Conservation (phyloP, 1,140 invertebrate species). For the Temnothorax nylanderi region DNA sequence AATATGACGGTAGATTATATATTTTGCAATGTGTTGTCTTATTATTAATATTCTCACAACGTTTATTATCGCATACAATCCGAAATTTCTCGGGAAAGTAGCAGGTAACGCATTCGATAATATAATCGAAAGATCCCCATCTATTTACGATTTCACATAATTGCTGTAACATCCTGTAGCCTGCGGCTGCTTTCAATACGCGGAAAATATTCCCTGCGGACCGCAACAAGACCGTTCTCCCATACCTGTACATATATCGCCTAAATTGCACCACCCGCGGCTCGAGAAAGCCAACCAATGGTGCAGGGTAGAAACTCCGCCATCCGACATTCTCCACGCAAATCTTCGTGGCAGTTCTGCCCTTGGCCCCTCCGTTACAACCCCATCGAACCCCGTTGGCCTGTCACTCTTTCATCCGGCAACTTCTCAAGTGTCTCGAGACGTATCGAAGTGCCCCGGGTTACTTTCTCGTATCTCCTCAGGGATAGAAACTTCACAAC, state of each 20-base stretch:
- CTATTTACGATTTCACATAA: slow-evolving; percentile 10
- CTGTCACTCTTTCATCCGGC: slow-evolving; percentile 48
- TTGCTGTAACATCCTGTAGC: slow-evolving; percentile 11
- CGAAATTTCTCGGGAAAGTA: neutral
- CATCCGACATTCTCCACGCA: slow-evolving; percentile 11
- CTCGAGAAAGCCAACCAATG: slow-evolving; percentile 17
- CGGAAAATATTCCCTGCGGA: slow-evolving; percentile 42
- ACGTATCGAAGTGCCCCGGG: slow-evolving; percentile 55
- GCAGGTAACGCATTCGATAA: neutral
- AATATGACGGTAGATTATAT: too few species aligned
- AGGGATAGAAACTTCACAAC: slow-evolving; percentile 66
- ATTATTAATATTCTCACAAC: slow-evolving; percentile 10
- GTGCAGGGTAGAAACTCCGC: slow-evolving; percentile 30
- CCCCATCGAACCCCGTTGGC: slow-evolving; percentile 26
- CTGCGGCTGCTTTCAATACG: neutral
- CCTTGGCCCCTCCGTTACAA: neutral
- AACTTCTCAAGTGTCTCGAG: slow-evolving; percentile 72
- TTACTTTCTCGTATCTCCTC: slow-evolving; percentile 60
- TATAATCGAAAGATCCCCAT: neutral
- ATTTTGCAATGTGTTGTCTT: neutral
- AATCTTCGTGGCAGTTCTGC: slow-evolving; percentile 49
- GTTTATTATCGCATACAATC: neutral
- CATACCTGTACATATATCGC: neutral
- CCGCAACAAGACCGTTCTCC: slow-evolving; percentile 7
- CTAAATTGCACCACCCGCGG: slow-evolving; percentile 58